Conservation (phyloP, 2,797 vertebrate species). For the Tiaroga cobitis region DNA sequence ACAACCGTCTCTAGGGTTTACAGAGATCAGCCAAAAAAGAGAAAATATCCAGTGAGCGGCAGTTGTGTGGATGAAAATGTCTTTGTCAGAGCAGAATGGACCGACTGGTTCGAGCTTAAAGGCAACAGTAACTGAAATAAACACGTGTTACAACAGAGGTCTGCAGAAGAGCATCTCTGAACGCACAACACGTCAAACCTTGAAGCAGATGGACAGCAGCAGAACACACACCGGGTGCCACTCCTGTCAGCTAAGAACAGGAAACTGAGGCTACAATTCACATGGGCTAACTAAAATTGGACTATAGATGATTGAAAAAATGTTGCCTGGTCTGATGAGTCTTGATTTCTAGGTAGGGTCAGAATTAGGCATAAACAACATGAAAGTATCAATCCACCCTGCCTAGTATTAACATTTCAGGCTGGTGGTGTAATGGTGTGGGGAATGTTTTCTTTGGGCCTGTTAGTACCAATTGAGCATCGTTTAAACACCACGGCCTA, state of each 20-base stretch:
- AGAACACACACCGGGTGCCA: not conserved
- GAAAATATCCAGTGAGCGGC: not conserved
- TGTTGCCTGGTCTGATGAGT: too few relatives aligned
- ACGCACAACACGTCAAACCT: not conserved
- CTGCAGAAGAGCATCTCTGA: not conserved
- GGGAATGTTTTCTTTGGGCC: not conserved
- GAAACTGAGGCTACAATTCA: too few relatives aligned
- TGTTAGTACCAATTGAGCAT: too few relatives aligned
- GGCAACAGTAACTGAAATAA: not conserved
- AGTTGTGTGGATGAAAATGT: not conserved
- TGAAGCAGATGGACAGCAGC: not conserved
- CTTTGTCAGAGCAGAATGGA: not conserved
- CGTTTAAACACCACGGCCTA: too few relatives aligned
- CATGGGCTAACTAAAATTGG: too few relatives aligned
- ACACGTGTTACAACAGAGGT: not conserved
- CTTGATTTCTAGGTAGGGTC: too few relatives aligned
- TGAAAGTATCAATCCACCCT: too few relatives aligned
- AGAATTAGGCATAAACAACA: too few relatives aligned
- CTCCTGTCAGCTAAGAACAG: not conserved
- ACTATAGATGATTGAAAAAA: too few relatives aligned
- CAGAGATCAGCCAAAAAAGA: not conserved
- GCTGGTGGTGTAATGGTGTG: not conserved
- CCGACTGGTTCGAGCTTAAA: too few relatives aligned
- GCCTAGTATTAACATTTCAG: not conserved
- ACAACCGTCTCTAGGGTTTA: not conserved